A percentile compares a stretch with the other conserved stretches of the same genome.
Conservation (phyloP, 1,140 invertebrate genomes). For the Nylanderia fulva region DNA sequence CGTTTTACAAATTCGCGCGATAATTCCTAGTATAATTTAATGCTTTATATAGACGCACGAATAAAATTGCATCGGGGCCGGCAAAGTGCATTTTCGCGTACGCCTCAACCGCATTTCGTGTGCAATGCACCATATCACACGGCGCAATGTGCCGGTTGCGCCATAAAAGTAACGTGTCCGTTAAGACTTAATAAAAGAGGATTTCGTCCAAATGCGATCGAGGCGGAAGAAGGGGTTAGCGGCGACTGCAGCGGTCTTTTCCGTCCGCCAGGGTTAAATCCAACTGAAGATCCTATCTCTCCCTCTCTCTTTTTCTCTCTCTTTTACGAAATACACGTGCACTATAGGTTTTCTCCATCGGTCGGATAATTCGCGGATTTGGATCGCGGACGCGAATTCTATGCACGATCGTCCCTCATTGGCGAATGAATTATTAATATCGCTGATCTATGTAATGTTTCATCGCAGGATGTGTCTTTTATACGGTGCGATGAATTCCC, state of each 20-base stretch:
- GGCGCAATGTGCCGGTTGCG: neutral
- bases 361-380: neutral
- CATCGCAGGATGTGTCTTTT: conserved; percentile 6
- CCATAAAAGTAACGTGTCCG: conserved; percentile 30
- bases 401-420: conserved; percentile 14
- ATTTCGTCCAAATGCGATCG: conserved; percentile 16
- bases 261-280: conserved; percentile 3
- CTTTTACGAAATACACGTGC: neutral
- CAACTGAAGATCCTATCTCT: neutral
- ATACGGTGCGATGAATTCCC: conserved; percentile 3
- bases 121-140: conserved; percentile 17
- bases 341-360: neutral
- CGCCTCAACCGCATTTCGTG: neutral
- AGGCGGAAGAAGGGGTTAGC: neutral
- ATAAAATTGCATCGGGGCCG: neutral
- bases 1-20: conserved; percentile 23
- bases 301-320: too few species aligned
- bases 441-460: conserved; percentile 52
- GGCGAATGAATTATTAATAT: conserved; percentile 71
- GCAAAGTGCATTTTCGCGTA: conserved; percentile 33
- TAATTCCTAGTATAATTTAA: conserved; percentile 31
- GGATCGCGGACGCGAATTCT: conserved; percentile 43
- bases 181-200: conserved; percentile 51
- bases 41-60: conserved; percentile 33
- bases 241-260: neutral